These are phyloP conservation scores for Sciurus carolinensis DNA, from an alignment of 2,797 vertebrate genomes.

Conservation along the genomic window DNA sequence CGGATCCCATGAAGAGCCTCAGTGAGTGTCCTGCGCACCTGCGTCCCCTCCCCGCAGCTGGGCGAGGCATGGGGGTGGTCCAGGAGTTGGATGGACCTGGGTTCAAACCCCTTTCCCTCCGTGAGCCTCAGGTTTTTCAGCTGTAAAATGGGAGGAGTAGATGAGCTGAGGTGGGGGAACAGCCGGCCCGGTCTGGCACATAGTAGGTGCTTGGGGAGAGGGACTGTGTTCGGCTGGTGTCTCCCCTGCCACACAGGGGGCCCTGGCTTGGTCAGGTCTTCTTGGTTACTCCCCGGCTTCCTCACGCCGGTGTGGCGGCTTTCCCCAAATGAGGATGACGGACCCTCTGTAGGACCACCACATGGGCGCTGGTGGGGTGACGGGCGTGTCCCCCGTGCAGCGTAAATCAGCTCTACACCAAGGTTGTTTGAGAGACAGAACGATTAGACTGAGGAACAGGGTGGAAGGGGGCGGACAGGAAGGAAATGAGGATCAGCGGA, in stretches of 20 bases:
- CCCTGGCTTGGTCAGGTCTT: background rate
- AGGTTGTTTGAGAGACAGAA: background rate
- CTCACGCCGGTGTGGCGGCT: background rate
- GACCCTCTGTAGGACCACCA: background rate
- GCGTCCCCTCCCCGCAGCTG: rapidly evolving
- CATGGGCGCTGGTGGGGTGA: background rate
- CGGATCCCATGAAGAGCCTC: conserved; percentile 87
- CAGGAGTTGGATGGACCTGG: background rate
- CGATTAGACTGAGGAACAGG: background rate
- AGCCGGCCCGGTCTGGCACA: background rate
- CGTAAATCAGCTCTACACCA: too few species aligned
- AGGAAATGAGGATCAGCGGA: background rate
- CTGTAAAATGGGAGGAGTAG: background rate
- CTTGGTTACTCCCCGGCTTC: background rate
- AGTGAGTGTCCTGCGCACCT: conserved; percentile 72
- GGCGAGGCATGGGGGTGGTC: background rate
- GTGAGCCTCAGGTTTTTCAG: background rate
- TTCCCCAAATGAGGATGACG: background rate
- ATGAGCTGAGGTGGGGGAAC: background rate
- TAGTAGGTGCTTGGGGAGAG: background rate
- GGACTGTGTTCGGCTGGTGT: background rate
- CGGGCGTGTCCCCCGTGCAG: too few species aligned
- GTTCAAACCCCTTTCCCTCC: background rate
- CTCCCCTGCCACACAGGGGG: background rate
- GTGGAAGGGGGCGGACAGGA: background rate